These are phyloP conservation scores for Lamellibrachia columna DNA, from an alignment of 2,888 invertebrate species.

Conservation along the genomic window DNA sequence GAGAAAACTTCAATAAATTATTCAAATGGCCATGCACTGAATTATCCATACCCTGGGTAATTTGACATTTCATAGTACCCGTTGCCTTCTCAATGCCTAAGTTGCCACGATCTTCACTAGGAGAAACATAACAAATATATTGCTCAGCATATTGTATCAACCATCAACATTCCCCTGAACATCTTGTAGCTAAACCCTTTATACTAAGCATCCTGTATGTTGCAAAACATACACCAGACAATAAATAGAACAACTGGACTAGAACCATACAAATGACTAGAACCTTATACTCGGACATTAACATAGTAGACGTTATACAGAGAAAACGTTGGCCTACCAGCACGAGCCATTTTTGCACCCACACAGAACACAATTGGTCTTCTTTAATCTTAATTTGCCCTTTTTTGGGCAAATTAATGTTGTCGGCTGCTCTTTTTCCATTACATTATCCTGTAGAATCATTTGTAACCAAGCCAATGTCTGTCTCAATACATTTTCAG, in stretches of 20 bases:
- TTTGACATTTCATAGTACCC: not conserved
- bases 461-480: not conserved
- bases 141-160: not conserved
- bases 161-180: not conserved
- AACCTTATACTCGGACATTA: not conserved
- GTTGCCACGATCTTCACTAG: not conserved
- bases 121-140: not conserved
- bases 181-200: not conserved
- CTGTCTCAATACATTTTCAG: not conserved
- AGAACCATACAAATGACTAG: not conserved
- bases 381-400: not conserved
- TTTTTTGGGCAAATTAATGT: not conserved
- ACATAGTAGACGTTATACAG: not conserved
- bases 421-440: not conserved
- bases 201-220: not conserved
- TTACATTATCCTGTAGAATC: not conserved
- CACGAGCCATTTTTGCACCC: not conserved
- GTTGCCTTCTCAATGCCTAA: not conserved
- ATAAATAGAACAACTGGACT: not conserved
- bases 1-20: not conserved
- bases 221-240: not conserved
- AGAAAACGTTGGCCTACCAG: not conserved
- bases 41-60: not conserved
- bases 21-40: not conserved
- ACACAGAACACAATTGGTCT: not conserved